Evolutionary conservation across 2,888 invertebrate genomes (phyloP), one percentile per base, ranked within the genome.

Genomic region (Lymantria monacha): DNA sequence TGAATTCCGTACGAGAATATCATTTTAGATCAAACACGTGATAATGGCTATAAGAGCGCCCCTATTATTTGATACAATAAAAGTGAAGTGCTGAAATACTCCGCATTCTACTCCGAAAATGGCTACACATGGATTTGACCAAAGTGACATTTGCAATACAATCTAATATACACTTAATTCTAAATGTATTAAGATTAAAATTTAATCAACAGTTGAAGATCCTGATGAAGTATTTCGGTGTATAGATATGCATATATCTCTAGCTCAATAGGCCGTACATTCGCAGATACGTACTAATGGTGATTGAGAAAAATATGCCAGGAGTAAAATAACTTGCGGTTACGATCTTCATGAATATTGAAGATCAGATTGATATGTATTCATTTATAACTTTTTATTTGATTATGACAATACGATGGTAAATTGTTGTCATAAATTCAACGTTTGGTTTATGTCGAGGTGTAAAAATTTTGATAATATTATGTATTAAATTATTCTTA

Each of bases 11-110:
- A 78, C 79, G 81, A 82, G n/a, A 89, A 89, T 89, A 89, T 89
- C 90, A 86, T 89, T 91, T 89, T 87, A 91, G 90, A 91, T 91
- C 88, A 89, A 88, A 91, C 91, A 91, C 91, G 88, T 87, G 91
- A 91, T 91, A 90, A 91, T 87, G 74, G 85, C 83, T 81, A 84
- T 88, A 88, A 90, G 90, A 89, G 89, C 83, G 84, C 91, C 90
- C 90, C 89, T 90, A 91, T 90, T 90, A 90, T 91, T 91, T 83
- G 88, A 88, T 90, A 91, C 90, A 91, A 91, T 91, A 90, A 91
- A 91, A 91, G 83, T 87, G 87, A 91, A 91, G 90, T 91, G 88
- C 87, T 87, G 87, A 89, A 89, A 90, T 91, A 90, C 89, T 90
- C 85, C 81, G 85, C 83, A 87, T 90, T 87, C 88, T 88, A 85